Percentiles rank a stretch among this genome's conserved stretches.
Conservation (phyloP, 2,797 vertebrate species). For the Calcarius lapponicus region DNA sequence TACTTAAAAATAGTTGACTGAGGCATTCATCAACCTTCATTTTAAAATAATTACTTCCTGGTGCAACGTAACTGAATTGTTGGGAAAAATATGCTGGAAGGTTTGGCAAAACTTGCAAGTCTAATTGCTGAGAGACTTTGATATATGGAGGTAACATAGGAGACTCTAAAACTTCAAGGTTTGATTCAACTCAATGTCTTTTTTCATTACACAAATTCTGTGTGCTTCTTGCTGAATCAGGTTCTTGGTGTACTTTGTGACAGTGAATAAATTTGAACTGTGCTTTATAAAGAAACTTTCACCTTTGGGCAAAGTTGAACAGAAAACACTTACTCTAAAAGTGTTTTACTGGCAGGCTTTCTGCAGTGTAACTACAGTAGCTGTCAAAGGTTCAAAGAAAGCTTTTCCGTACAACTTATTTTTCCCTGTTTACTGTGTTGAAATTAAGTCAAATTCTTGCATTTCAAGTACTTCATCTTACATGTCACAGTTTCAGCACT, state of each 20-base stretch:
- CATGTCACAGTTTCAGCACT: neutral
- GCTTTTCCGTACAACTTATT: neutral
- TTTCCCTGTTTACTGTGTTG: neutral
- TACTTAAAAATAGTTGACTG: neutral
- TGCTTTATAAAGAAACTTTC: conserved; percentile 39
- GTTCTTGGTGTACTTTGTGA: conserved; percentile 31
- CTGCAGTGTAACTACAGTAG: neutral
- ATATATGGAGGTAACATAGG: neutral
- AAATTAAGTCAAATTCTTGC: conserved; percentile 25
- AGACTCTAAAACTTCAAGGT: neutral
- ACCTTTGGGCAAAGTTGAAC: conserved; percentile 48
- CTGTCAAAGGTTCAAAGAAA: neutral
- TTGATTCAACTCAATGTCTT: neutral
- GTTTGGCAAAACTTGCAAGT: neutral
- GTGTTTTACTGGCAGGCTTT: neutral
- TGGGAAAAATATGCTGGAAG: neutral
- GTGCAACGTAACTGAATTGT: neutral
- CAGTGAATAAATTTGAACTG: conserved; percentile 8
- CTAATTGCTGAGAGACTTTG: neutral
- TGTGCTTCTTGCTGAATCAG: conserved; percentile 1
- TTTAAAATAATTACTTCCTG: neutral
- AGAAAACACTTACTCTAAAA: neutral
- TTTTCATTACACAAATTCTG: neutral
- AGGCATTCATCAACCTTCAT: neutral
- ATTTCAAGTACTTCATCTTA: neutral